Conservation (phyloP, 1,140 invertebrate genomes). For the Meloidogyne floridensis region DNA sequence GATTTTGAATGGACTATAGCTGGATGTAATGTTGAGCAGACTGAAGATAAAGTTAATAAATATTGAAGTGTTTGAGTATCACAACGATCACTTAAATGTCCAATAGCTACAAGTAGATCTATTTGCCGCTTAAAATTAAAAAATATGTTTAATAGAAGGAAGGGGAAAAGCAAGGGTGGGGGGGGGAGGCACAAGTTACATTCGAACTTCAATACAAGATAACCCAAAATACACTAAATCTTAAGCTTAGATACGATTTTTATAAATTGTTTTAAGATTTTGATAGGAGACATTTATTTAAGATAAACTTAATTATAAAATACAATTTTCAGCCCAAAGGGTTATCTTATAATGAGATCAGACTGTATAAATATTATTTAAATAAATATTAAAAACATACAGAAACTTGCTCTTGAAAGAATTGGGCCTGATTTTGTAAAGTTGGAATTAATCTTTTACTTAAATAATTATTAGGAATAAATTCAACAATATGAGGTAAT, state of each 20-base stretch:
- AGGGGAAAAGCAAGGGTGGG: no score
- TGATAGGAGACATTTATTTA: no score
- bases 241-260: no score
- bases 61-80: slow-evolving; percentile 51
- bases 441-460: slow-evolving; percentile 54
- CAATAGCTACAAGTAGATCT: slow-evolving; percentile 56
- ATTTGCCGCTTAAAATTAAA: slow-evolving; percentile 55
- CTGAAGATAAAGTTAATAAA: slow-evolving; percentile 47
- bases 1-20: slow-evolving; percentile 62
- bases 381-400: slow-evolving; percentile 29
- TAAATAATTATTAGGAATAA: slow-evolving; percentile 54
- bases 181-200: background rate
- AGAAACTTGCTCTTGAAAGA: slow-evolving; percentile 60
- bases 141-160: background rate
- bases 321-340: no score
- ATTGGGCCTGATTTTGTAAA: slow-evolving; percentile 47
- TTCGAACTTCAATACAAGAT: no score
- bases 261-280: no score
- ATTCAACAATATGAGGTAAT: slow-evolving; percentile 57
- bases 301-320: no score
- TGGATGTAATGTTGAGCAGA: slow-evolving; percentile 59
- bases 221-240: no score
- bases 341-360: no score
- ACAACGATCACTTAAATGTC: slow-evolving; percentile 63
- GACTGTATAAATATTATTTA: background rate